These are phyloP conservation scores for Leptobrachium leishanense DNA, from an alignment of 2,113 vertebrate genomes.

Conservation along the genomic window DNA sequence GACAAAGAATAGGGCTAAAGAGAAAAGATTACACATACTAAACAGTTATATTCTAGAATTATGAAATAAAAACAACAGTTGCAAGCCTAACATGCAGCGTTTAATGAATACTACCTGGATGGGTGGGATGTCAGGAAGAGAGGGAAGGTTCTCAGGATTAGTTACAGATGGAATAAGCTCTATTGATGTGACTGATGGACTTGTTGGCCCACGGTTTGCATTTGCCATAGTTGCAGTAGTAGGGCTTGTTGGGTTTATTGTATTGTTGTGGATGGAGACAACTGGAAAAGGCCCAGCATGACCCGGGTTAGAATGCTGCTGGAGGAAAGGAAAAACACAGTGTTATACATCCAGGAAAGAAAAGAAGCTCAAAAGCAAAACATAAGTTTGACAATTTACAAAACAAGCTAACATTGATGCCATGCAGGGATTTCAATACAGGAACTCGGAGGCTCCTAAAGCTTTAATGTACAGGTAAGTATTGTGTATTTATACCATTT, in stretches of 20 bases:
- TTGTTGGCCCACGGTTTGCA: conserved; percentile 88
- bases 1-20: too few relatives aligned
- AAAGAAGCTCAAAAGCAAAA: background rate
- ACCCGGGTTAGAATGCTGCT: conserved; percentile 94
- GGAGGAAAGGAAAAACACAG: conserved; percentile 47
- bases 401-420: background rate
- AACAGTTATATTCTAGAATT: too few relatives aligned
- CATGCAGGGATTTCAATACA: too few relatives aligned
- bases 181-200: conserved; percentile 87
- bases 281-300: conserved; percentile 95
- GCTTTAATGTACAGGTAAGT: too few relatives aligned
- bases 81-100: too few relatives aligned
- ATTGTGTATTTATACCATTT: too few relatives aligned
- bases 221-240: conserved; percentile 94
- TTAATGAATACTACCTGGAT: conserved; percentile 79
- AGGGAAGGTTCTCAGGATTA: conserved; percentile 96
- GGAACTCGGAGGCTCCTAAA: too few relatives aligned
- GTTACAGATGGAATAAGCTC: conserved; percentile 97
- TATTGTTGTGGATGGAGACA: conserved; percentile 89
- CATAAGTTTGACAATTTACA: background rate
- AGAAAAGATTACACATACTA: too few relatives aligned
- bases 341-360: background rate
- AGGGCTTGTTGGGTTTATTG: conserved; percentile 93
- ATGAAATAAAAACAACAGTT: too few relatives aligned
- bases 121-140: conserved; percentile 92